Evolutionary conservation across 1,140 invertebrate species (phyloP), one percentile per base, ranked within the genome.

Genomic region (Drosophila melanica): DNA sequence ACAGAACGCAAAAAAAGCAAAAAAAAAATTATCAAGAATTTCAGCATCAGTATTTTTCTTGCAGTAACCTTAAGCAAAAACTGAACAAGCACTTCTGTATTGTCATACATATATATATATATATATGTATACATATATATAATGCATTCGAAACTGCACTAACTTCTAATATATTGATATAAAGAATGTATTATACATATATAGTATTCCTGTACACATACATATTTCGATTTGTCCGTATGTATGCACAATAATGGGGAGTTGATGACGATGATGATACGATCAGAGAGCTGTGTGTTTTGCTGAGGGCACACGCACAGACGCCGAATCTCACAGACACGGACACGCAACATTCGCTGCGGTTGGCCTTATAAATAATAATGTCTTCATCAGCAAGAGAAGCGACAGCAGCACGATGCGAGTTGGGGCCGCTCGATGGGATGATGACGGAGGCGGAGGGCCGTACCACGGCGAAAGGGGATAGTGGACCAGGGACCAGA

Each of bases 301-400:
- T 50, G 20, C 44, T 59, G 12, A 35, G 33, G 27, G 63, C 35
- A 30, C 27, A 70, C 39, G 44, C 60, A 57, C 39, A 55, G 8
- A 50, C 6, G 4, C 6, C 20, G 20, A 48, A 27, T 41, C 39
- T 14, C n/a, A 37, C 41, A 48, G 8, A 57, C 20, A 62, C 42
- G 37, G 54, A 33, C 70, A 73, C 64, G 65, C 58, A 73, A 60
- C 20, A 72, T 68, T 60, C 71, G 50, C 65, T 69, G 71, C 53
- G 71, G 58, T 74, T 74, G 71, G 71, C 71, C 58, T 74, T 69
- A 74, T 74, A 74, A 74, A 69, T 69, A 69, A 63, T 64, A 65
- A 73, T 75, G 68, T 75, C 73, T 75, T 75, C 68, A 75, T 75
- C 73, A 72, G 73, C 60, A 48, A 64, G 39, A 71, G 68, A 47